These are phyloP conservation scores for Leptopilina syphax DNA, from an alignment of 2,888 invertebrate genomes.

Conservation along the genomic window DNA sequence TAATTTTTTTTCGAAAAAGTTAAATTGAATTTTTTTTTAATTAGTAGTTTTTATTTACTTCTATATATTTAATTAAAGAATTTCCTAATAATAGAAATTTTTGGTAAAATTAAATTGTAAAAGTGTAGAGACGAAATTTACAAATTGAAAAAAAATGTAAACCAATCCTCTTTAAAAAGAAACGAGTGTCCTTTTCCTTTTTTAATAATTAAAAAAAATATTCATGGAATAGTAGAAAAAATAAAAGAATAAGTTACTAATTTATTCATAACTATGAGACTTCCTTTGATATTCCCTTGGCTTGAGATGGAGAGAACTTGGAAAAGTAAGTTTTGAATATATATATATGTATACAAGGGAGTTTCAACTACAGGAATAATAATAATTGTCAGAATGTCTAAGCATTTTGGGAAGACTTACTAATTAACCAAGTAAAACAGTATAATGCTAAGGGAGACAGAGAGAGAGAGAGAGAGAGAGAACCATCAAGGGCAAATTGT, in stretches of 20 bases:
- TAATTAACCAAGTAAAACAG: not conserved
- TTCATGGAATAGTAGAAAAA: too few species aligned
- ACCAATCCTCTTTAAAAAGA: too few species aligned
- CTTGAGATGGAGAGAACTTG: not conserved
- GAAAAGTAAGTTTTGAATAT: not conserved
- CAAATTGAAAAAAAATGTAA: too few species aligned
- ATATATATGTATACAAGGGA: not conserved
- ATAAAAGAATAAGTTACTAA: not conserved
- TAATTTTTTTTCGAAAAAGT: too few species aligned
- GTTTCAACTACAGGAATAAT: not conserved
- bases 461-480: not conserved
- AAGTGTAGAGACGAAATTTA: too few species aligned
- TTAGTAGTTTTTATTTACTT: too few species aligned
- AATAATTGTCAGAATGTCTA: conserved; percentile 1
- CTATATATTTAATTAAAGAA: too few species aligned
- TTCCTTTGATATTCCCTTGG: not conserved
- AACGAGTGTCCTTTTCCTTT: too few species aligned
- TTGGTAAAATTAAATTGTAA: too few species aligned
- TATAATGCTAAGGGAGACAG: not conserved
- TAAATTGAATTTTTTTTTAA: too few species aligned
- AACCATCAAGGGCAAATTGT: not conserved
- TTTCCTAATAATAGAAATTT: too few species aligned
- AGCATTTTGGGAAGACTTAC: not conserved
- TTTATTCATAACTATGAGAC: not conserved
- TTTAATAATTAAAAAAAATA: too few species aligned